Base-by-base conservation (phyloP, 2,888 invertebrate species). In the Spilarctia lutea region DNA sequence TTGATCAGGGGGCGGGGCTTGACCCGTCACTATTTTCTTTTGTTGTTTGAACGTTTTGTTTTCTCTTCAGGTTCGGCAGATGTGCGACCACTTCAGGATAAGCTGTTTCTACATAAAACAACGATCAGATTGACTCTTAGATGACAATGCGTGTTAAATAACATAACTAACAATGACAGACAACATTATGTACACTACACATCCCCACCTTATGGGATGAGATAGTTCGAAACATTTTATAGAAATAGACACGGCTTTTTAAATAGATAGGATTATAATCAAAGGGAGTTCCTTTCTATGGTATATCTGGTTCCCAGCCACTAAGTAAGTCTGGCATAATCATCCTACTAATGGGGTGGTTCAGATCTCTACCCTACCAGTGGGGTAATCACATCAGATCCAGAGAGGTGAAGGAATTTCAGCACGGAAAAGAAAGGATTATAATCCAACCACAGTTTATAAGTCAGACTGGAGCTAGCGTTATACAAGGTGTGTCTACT, bases 11-110 rank as follows among this genome's bases (percentile, higher is more conserved):
- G 42, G 16, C 45, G 45, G 45, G 45, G 18, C 45, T 45, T 20
- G n/a, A 11, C 16, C 7, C 27, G 45, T 8, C 30, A 30, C 52
- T 24, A 48, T 48, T 48, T 48, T 48, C 48, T 48, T 10, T 2
- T 39, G 39, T 39, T 39, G 39, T 39, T 39, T 39, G 1, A 39
- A 39, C 11, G 18, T 68, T 45, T 20, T 71, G 70, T 71, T 68
- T 74, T 72, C 48, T 78, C 94, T 94, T 60, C 94, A 99, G 99
- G 99, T 99, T 3, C 97, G 98, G 73, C 99, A 99, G 93, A 99
- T 99, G 99, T 99, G 99, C 93, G 96, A 97, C 79, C 99, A 99
- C 94, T 99, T 99, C 95, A 97, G 97, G 90, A 98, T 99, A 94
- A 97, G 97, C 90, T 98, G 99, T 94, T 99, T 99, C 96, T 93